These are phyloP conservation scores for Biston stratarius DNA, from an alignment of 2,888 invertebrate genomes.

Conservation along the genomic window DNA sequence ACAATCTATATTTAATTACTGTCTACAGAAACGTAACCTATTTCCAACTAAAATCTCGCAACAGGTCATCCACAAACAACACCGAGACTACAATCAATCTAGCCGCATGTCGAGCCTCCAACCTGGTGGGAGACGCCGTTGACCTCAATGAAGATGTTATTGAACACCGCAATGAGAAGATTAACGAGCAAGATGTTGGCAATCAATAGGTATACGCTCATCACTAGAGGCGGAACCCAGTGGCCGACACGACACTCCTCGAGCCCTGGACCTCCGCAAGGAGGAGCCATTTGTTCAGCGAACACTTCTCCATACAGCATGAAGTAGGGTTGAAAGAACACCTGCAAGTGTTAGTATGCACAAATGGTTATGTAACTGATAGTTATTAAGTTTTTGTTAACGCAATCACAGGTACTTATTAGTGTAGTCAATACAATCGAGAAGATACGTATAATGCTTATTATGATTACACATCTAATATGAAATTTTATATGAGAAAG, in stretches of 20 bases:
- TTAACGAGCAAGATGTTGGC: constrained; percentile 99
- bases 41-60: constrained; percentile 74
- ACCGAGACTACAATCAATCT: constrained; percentile 60
- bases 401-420: background rate
- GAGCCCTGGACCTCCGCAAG: constrained; percentile 92
- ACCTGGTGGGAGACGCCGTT: constrained; percentile 98
- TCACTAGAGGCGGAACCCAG: constrained; percentile 98
- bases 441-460: too few relatives aligned
- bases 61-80: constrained; percentile 69
- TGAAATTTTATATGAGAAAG: too few relatives aligned
- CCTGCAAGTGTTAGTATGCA: constrained; percentile 86
- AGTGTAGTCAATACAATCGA: too few relatives aligned
- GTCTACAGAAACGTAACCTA: constrained; percentile 10
- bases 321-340: constrained; percentile 99
- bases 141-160: constrained; percentile 98
- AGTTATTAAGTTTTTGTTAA: background rate
- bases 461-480: too few relatives aligned
- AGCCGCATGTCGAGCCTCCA: constrained; percentile 65
- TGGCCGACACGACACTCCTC: constrained; percentile 93
- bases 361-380: constrained; percentile 9
- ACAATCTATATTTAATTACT: background rate
- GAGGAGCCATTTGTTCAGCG: constrained; percentile 97
- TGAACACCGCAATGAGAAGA: constrained; percentile 99
- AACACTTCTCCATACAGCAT: constrained; percentile 99
- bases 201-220: constrained; percentile 98